Evolutionary conservation across 2,113 vertebrate species (phyloP).

Genomic region (Gymnocephalus cernua): DNA sequence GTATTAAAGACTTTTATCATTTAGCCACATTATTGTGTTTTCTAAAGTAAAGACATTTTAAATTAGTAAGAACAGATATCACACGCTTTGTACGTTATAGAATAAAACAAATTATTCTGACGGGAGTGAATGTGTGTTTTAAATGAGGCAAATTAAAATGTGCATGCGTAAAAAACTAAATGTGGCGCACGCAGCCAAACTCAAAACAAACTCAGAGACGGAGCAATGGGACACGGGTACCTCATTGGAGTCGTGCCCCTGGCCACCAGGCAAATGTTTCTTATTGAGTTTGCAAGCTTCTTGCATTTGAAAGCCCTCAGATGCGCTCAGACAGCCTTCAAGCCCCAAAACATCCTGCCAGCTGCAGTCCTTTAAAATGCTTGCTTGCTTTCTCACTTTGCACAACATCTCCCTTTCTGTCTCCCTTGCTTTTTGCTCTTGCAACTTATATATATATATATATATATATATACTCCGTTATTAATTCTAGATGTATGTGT

Average conservation of each 20-base stretch:
- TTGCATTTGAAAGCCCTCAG: neutral
- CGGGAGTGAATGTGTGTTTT: neutral
- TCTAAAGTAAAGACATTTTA: neutral
- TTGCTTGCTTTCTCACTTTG: neutral
- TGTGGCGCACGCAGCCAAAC: neutral
- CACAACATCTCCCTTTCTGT: neutral
- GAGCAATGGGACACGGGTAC: neutral
- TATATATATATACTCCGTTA: too few species aligned
- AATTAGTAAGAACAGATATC: neutral
- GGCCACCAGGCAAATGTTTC: neutral
- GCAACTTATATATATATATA: neutral
- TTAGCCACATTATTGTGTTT: neutral
- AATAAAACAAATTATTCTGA: neutral
- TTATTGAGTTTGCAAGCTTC: neutral
- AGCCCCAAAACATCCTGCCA: neutral
- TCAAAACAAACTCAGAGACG: neutral
- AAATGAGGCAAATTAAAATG: neutral
- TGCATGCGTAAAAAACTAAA: neutral
- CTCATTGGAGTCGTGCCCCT: neutral
- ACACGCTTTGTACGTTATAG: neutral
- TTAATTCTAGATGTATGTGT: conserved; percentile 6
- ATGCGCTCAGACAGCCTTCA: neutral
- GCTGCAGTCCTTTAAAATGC: neutral
- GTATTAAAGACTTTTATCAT: conserved; percentile 73
- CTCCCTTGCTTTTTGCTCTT: neutral